Conservation (phyloP, 1,140 invertebrate species). For the Eueides isabella region DNA sequence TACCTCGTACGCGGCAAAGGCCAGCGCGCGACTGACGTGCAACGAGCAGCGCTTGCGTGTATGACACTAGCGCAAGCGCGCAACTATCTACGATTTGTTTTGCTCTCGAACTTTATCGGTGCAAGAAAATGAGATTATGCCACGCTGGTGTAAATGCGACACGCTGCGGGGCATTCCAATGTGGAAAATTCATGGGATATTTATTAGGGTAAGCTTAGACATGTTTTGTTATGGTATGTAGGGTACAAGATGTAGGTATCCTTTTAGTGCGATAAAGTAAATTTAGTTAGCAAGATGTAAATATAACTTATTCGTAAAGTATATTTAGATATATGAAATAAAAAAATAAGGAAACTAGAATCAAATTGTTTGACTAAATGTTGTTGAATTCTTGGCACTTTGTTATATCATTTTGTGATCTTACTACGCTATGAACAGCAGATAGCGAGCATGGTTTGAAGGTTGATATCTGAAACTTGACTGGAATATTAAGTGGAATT, state of each 20-base stretch:
- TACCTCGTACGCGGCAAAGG: constrained; percentile 54
- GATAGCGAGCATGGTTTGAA: neutral
- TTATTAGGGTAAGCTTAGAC: constrained; percentile 47
- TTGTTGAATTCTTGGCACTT: constrained; percentile 4
- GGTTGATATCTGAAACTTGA: constrained; percentile 12
- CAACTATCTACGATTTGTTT: constrained; percentile 66
- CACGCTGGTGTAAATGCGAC: constrained; percentile 56
- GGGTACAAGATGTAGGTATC: constrained; percentile 29
- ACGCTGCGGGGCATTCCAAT: constrained; percentile 64
- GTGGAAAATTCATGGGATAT: constrained; percentile 52
- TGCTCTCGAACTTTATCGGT: constrained; percentile 66
- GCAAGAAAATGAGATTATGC: constrained; percentile 70
- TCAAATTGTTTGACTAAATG: neutral
- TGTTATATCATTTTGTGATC: neutral
- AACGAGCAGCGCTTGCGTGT: constrained; percentile 63
- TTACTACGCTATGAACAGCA: constrained; percentile 1
- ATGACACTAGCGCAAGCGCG: constrained; percentile 57
- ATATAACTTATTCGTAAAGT: neutral
- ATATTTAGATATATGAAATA: neutral
- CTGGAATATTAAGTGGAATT: constrained; percentile 3
- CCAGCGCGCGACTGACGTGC: constrained; percentile 68
- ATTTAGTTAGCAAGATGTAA: too few species aligned
- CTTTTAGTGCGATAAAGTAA: neutral
- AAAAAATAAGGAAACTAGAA: neutral
- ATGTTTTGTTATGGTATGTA: constrained; percentile 46